Percentiles rank a stretch among this genome's conserved stretches.
Evolutionary conservation across 2,113 vertebrate genomes (phyloP).

Genomic region (Erythrolamprus reginae): DNA sequence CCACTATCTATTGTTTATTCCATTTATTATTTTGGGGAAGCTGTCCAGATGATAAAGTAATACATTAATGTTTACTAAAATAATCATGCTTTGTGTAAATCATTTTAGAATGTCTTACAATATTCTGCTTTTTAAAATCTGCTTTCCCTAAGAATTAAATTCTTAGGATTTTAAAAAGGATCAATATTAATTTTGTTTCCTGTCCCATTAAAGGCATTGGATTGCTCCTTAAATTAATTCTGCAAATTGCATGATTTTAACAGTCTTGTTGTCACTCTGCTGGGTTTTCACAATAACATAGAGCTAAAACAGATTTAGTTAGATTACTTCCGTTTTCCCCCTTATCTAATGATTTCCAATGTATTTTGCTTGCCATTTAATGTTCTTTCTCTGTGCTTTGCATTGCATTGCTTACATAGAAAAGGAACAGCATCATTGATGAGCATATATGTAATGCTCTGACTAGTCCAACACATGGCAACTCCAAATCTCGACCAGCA

Average conservation of each 20-base stretch:
- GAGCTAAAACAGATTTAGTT: not conserved
- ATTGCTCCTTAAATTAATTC: not conserved
- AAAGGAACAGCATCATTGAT: not conserved
- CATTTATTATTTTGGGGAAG: not conserved
- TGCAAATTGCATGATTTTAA: not conserved
- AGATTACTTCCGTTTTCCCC: not conserved
- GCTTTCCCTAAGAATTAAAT: not conserved
- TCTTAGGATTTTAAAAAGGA: not conserved
- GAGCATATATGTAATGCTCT: too few relatives aligned
- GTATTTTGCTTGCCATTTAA: not conserved
- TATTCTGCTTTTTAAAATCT: not conserved
- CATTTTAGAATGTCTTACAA: not conserved
- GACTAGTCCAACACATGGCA: too few relatives aligned
- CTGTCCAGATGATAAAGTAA: not conserved
- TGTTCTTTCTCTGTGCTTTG: not conserved
- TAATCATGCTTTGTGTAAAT: not conserved
- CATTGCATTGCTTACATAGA: not conserved
- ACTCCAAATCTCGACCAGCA: too few relatives aligned
- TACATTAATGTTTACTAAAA: not conserved
- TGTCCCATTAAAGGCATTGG: not conserved
- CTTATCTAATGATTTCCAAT: not conserved
- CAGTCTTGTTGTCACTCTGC: not conserved
- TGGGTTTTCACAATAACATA: not conserved
- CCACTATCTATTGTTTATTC: conserved; percentile 10
- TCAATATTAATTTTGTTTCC: not conserved